Conservation (phyloP, 2,797 vertebrate genomes). For the Melopsittacus undulatus region DNA sequence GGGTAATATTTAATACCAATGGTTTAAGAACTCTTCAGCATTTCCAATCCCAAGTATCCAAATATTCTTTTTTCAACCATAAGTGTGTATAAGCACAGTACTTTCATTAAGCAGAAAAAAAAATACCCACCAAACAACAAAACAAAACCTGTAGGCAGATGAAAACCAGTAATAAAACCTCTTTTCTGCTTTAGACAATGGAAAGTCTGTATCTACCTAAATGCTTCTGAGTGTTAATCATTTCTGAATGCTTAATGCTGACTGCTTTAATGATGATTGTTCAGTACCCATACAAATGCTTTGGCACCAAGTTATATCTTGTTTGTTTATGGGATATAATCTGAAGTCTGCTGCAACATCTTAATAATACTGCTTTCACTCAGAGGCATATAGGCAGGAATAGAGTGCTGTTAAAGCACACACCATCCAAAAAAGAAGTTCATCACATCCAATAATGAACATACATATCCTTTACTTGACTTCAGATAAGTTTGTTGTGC, state of each 20-base stretch:
- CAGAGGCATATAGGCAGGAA: not conserved
- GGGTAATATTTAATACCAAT: not conserved
- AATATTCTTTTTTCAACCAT: not conserved
- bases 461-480: not conserved
- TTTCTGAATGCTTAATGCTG: not conserved
- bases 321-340: not conserved
- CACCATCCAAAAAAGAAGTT: not conserved
- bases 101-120: not conserved
- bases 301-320: not conserved
- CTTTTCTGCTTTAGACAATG: not conserved
- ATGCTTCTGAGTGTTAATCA: not conserved
- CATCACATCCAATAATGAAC: not conserved
- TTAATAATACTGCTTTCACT: constrained; percentile 6
- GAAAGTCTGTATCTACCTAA: not conserved
- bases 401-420: not conserved
- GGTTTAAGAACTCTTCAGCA: not conserved
- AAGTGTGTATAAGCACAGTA: not conserved
- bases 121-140: not conserved
- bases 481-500: not conserved
- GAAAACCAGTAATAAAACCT: not conserved
- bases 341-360: not conserved
- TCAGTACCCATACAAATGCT: not conserved
- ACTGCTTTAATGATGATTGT: constrained; percentile 2
- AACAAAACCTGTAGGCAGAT: not conserved
- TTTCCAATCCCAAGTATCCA: not conserved